phyloP scores from a whole-genome alignment of 23 tunicate genomes.

The Ciona savignyi region DNA sequence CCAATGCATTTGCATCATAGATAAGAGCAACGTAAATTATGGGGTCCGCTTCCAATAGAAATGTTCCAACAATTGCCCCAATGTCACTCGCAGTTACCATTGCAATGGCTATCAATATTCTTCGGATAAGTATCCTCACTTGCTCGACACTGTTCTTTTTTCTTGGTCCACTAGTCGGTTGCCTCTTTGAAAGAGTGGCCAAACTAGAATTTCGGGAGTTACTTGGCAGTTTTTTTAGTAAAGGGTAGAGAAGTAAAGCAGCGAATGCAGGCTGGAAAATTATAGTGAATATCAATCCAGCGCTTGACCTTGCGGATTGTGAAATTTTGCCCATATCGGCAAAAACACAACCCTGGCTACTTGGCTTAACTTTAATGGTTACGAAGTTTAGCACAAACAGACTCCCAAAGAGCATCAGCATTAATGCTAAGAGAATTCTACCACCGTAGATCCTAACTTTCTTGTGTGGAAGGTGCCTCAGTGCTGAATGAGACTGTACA shows the following conservation, averaged over 20 bases:
- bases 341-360: constrained; percentile 24
- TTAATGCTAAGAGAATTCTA: not conserved
- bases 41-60: constrained; percentile 14
- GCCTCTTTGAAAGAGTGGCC: not conserved
- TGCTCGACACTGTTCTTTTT: not conserved
- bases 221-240: constrained; percentile 12
- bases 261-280: constrained; percentile 29
- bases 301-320: constrained; percentile 7
- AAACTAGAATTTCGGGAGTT: not conserved
- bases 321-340: constrained; percentile 34
- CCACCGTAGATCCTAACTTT: not conserved
- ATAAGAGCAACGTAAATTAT: constrained; percentile 13
- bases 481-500: constrained; percentile 4
- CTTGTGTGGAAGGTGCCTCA: not conserved
- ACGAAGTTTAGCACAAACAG: constrained; percentile 6
- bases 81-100: constrained; percentile 18
- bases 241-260: constrained; percentile 18
- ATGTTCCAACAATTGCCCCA: constrained; percentile 27
- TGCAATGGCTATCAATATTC: constrained; percentile 9
- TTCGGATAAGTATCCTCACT: constrained; percentile 11
- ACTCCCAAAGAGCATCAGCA: not conserved
- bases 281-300: constrained; percentile 19
- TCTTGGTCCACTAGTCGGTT: not conserved
- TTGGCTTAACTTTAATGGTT: constrained; percentile 7
- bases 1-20: constrained; percentile 24